Evolutionary conservation across 2,113 vertebrate genomes (phyloP), one percentile per base, ranked within the genome.

Genomic region (Xyliphius kryptos): DNA sequence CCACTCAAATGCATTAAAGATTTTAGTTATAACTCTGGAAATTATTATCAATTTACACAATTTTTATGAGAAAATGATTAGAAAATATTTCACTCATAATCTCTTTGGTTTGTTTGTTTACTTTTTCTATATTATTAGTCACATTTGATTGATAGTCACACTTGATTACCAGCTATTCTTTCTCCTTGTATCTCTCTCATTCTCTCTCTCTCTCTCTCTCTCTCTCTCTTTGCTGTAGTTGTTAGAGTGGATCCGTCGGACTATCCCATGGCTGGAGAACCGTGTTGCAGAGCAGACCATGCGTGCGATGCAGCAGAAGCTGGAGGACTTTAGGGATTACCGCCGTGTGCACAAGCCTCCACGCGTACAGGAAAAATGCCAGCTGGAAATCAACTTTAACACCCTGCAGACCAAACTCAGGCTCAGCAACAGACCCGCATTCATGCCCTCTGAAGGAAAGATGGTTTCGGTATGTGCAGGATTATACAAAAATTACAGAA

Each of bases 371-470:
- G 92, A 95, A 83, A 94, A 94, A 13, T 94, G 93, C 68, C 92
- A 95, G 83, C 88, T 95, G 67, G 92, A 95, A 85, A 95, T 95
- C 81, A 95, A 93, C 83, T 94, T 95, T 81, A 95, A 94, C 82
- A 95, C 93, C 3, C 82, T 95, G 83, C 92, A 95, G 83, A 95
- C 92, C 71, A 95, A 94, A 74, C 87, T 95, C 73, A 83, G 91
- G 50, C 87, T 94, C 47, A 93, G 92, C 91, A 92, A 93, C 86
- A 81, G 93, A 44, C 92, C 93, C 0, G 91, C 93, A 58, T 95
- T 93, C 87, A 95, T 93, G 93, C 92, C 92, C 51, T 95, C 93
- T 0, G 93, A 95, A 86, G 93, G 93, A 80, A 94, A 91, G 85
- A 90, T 94, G 86, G 93, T 95, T 72, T 95, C 93, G 78, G 93